Evolutionary conservation across 1,140 invertebrate genomes (phyloP).

Genomic region (Asobara japonica): DNA sequence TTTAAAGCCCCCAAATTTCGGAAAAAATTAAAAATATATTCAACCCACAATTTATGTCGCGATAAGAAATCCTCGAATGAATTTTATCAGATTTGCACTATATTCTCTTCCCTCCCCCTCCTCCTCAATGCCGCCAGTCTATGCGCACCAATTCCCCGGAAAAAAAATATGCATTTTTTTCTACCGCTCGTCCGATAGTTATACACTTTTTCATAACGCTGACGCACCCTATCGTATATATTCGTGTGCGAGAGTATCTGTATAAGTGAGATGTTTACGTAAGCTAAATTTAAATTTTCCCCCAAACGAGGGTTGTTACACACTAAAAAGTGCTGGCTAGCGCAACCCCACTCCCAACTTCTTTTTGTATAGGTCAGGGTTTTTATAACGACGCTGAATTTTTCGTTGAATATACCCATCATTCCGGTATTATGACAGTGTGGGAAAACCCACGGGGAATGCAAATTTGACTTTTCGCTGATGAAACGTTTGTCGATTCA

Average conservation of each 20-base stretch:
- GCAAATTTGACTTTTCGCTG: neutral
- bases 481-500: too few relatives aligned
- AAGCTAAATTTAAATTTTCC: conserved; percentile 20
- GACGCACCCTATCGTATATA: neutral
- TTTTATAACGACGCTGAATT: neutral
- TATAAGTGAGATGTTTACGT: conserved; percentile 16
- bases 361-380: neutral
- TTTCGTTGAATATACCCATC: neutral
- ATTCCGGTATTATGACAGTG: neutral
- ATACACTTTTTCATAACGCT: conserved; percentile 1
- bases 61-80: too few relatives aligned
- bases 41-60: too few relatives aligned
- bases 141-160: too few relatives aligned
- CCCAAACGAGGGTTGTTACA: conserved; percentile 17
- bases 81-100: too few relatives aligned
- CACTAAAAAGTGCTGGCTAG: conserved; percentile 10
- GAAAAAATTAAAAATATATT: too few relatives aligned
- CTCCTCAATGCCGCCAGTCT: too few relatives aligned
- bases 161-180: neutral
- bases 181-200: neutral
- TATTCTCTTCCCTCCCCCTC: too few relatives aligned
- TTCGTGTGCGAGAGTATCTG: neutral
- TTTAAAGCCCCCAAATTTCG: too few relatives aligned
- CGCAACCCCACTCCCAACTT: neutral
- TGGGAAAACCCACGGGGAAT: neutral